phyloP scores from a whole-genome alignment of 2,797 vertebrate species.

The Notoglanidium macrostoma region DNA sequence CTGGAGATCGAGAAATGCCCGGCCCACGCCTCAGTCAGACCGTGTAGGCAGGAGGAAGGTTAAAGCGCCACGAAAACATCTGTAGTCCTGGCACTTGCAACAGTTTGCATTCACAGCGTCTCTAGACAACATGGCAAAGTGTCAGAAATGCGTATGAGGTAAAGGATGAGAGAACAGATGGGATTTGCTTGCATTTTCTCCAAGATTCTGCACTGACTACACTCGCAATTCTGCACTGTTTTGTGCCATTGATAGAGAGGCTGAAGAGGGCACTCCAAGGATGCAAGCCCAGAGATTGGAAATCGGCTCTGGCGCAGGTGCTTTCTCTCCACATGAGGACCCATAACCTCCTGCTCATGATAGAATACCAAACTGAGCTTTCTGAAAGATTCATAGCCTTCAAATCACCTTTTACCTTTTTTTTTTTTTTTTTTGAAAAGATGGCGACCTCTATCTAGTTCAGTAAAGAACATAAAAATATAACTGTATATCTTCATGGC shows the following conservation, averaged over 20 bases:
- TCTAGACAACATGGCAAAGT: slow-evolving; percentile 20
- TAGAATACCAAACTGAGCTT: background rate
- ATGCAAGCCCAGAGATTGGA: slow-evolving; percentile 23
- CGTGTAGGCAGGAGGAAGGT: slow-evolving; percentile 9
- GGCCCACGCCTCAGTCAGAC: background rate
- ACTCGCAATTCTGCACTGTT: background rate
- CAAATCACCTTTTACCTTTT: background rate
- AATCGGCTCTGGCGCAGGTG: slow-evolving; percentile 3
- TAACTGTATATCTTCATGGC: background rate
- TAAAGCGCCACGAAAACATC: background rate
- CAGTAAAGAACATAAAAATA: background rate
- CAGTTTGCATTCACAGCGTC: slow-evolving; percentile 13
- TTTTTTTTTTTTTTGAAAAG: background rate
- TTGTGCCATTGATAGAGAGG: slow-evolving; percentile 11
- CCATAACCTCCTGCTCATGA: slow-evolving; percentile 15
- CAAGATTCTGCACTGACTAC: background rate
- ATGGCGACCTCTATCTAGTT: background rate
- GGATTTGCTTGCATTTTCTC: slow-evolving; percentile 7
- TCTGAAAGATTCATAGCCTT: slow-evolving; percentile 7
- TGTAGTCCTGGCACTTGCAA: slow-evolving; percentile 7
- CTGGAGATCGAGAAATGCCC: background rate
- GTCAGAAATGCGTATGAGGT: slow-evolving; percentile 10
- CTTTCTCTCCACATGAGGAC: slow-evolving; percentile 6
- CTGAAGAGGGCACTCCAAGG: slow-evolving; percentile 17
- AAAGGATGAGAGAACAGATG: slow-evolving; percentile 20